Base-by-base conservation (phyloP, 2,888 invertebrate species). In the Eristalinus sepulchralis region DNA sequence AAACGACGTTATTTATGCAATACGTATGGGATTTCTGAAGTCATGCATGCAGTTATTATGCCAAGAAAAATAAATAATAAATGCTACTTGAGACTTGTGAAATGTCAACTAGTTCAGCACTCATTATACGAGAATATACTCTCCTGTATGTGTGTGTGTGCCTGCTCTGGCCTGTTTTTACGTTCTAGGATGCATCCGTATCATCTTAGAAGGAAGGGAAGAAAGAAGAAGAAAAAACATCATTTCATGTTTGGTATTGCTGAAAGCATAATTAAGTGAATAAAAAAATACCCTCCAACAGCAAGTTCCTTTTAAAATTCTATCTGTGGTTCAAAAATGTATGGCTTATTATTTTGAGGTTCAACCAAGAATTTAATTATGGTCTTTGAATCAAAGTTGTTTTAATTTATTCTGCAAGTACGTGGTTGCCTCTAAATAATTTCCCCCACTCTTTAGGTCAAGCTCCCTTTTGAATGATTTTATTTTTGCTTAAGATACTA, bases 61-160 rank as follows among this genome's bases (percentile, higher is more conserved):
- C 77, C 71, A 71, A 77, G 82, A 66, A 82, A 82, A 77, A 82
- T 82, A 82, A 82, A 82, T 82, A 77, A 77, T 77, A 82, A 82
- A 82, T 82, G 82, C 71, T 78, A 39, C 82, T 82, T 78, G 82
- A 77, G 66, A 78, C 82, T 82, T 82, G 82, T 72, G 77, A 78
- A 77, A 82, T 67, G 77, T 77, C 82, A 77, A 77, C 82, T 72
- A 82, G 82, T 62, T 82, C 59, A 31, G 66, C 53, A 77, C 60
- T 77, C 77, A 66, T 82, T 82, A 82, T 31, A 67, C 53, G 55
- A 68, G 20, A 34, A 66, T 31, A 53, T 59, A 60, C 47, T 72
- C 13, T 39, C 2, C 47, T 13, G n/a, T 47, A 17, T 8, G 9
- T 47, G 13, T 34, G 27, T 27, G 27, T 33, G 17, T 63, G 34